A percentile compares a stretch with the other conserved stretches of the same genome.
phyloP scores from a whole-genome alignment of 2,888 invertebrate species.

The Miltochrista miniata region DNA sequence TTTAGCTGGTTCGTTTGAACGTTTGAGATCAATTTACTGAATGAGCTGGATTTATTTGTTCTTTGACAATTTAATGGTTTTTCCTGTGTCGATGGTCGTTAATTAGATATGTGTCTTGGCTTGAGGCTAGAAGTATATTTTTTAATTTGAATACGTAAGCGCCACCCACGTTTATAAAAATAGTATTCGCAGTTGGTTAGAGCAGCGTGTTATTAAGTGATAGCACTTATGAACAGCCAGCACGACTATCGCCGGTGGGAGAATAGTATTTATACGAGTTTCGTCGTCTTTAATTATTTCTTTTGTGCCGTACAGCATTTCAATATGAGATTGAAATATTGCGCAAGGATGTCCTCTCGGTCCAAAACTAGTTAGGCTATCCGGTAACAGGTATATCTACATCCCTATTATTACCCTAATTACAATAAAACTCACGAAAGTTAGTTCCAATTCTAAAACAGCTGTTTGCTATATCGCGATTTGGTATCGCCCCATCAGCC shows the following conservation, averaged over 20 bases:
- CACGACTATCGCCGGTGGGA: constrained; percentile 25
- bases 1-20: constrained; percentile 18
- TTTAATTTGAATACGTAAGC: constrained; percentile 50
- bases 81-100: constrained; percentile 52
- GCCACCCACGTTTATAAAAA: constrained; percentile 64
- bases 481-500: too few relatives aligned
- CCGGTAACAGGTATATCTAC: too few relatives aligned
- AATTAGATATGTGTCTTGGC: constrained; percentile 44
- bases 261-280: constrained; percentile 13
- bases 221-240: constrained; percentile 41
- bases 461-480: too few relatives aligned
- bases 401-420: too few relatives aligned
- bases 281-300: neutral
- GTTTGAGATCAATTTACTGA: constrained; percentile 49
- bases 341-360: neutral
- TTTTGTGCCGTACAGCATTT: too few relatives aligned
- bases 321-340: neutral
- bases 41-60: constrained; percentile 51
- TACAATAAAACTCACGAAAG: too few relatives aligned
- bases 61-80: constrained; percentile 64
- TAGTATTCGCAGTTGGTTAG: constrained; percentile 47
- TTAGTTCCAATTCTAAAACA: too few relatives aligned
- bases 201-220: constrained; percentile 51
- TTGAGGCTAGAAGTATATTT: constrained; percentile 55
- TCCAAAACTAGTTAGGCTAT: too few relatives aligned